A percentile compares a stretch with the other conserved stretches of the same genome.
Evolutionary conservation across 1,140 invertebrate species (phyloP).

Genomic region (Papilio polyxenes): DNA sequence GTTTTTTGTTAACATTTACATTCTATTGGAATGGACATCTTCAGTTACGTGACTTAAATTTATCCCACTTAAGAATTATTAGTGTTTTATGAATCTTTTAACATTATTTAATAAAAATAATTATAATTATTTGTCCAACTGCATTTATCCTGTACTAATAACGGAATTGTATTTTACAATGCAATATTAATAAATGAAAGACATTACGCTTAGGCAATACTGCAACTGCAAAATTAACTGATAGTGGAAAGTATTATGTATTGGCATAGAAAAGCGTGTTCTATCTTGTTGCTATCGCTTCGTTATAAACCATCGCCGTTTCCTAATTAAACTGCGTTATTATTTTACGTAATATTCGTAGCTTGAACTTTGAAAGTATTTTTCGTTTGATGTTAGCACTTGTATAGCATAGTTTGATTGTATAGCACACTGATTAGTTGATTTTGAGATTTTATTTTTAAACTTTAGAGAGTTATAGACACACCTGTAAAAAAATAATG

Average conservation of each 20-base stretch:
- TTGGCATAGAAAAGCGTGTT: slow-evolving; percentile 45
- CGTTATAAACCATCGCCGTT: neutral
- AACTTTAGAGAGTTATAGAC: too few relatives aligned
- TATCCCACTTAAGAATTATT: neutral
- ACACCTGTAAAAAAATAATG: too few relatives aligned
- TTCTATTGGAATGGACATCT: neutral
- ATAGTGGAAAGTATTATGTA: slow-evolving; percentile 60
- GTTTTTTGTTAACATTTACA: neutral
- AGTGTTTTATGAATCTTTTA: neutral
- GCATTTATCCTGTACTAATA: neutral
- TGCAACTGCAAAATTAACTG: slow-evolving; percentile 51
- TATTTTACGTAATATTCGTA: neutral
- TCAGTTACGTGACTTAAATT: too few relatives aligned
- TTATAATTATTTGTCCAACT: neutral
- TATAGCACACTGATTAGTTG: too few relatives aligned
- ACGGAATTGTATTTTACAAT: slow-evolving; percentile 41
- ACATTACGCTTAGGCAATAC: slow-evolving; percentile 51
- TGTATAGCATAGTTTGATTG: too few relatives aligned
- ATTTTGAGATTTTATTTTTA: too few relatives aligned
- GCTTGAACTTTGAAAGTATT: neutral
- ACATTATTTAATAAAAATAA: neutral
- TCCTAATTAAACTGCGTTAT: neutral
- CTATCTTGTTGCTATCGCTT: slow-evolving; percentile 38
- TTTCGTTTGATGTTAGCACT: neutral
- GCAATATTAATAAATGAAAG: slow-evolving; percentile 58